These are phyloP conservation scores for Quiscalus mexicanus DNA, from an alignment of 2,113 vertebrate genomes.

Conservation along the genomic window DNA sequence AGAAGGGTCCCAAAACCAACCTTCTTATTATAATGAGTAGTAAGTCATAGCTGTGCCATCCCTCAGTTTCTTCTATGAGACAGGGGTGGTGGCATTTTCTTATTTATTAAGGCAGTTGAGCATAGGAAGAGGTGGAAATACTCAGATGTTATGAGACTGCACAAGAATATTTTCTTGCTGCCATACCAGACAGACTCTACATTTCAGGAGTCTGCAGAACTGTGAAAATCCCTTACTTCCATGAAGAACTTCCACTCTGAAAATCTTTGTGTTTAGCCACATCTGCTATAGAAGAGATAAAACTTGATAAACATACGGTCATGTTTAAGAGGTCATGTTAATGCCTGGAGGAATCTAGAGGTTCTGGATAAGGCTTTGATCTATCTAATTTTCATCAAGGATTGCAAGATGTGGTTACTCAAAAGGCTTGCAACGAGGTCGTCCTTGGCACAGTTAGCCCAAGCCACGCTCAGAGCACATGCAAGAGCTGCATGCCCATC, in stretches of 20 bases:
- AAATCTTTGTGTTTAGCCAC: not conserved
- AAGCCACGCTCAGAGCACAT: not conserved
- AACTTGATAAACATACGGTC: not conserved
- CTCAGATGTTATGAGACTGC: not conserved
- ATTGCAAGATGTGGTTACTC: not conserved
- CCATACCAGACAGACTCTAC: not conserved
- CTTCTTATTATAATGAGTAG: not conserved
- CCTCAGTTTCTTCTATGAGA: not conserved
- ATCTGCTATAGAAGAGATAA: not conserved
- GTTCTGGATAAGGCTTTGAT: not conserved
- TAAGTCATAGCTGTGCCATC: not conserved
- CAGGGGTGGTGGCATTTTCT: not conserved
- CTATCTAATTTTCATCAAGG: not conserved
- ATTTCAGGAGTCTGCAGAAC: not conserved
- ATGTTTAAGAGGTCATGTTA: not conserved
- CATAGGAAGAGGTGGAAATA: not conserved
- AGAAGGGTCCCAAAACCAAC: not conserved
- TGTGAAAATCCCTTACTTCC: not conserved
- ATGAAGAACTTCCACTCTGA: not conserved
- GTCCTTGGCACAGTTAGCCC: not conserved
- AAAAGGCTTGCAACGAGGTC: not conserved
- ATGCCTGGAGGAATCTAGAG: not conserved
- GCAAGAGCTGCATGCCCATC: fast-evolving
- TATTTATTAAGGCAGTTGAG: not conserved
- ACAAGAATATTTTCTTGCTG: not conserved